Conservation (phyloP, 2,888 invertebrate species). For the Lasioglossum villosulum region DNA sequence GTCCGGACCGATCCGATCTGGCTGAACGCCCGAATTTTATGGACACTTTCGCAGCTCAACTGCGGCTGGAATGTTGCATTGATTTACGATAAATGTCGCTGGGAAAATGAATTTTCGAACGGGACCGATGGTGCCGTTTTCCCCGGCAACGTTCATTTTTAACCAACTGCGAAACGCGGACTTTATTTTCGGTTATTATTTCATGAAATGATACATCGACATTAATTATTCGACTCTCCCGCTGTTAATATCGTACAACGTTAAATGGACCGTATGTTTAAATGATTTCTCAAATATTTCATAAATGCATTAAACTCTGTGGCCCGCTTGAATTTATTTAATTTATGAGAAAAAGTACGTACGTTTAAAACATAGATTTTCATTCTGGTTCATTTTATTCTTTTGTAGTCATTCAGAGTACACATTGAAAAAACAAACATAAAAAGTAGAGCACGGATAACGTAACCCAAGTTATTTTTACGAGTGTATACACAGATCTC, state of each 20-base stretch:
- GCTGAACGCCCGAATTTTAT: constrained; percentile 65
- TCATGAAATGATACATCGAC: neutral
- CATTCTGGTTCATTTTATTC: neutral
- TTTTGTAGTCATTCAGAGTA: too few species aligned
- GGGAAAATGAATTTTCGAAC: constrained; percentile 57
- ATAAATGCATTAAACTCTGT: neutral
- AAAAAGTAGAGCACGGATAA: constrained; percentile 10
- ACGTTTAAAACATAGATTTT: neutral
- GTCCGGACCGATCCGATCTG: constrained; percentile 61
- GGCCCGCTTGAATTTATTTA: neutral
- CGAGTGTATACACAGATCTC: neutral
- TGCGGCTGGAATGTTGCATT: constrained; percentile 50
- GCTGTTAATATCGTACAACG: neutral
- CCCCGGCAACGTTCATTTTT: neutral
- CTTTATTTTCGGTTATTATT: neutral
- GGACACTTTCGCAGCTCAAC: constrained; percentile 55
- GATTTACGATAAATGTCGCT: constrained; percentile 58
- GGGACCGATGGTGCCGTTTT: neutral
- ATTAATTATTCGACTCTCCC: neutral
- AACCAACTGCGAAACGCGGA: neutral
- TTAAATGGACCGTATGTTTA: neutral
- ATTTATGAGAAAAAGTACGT: neutral
- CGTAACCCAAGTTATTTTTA: neutral
- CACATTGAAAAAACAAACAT: neutral
- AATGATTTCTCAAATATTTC: neutral